These are phyloP conservation scores for Nothoprocta perdicaria DNA, from an alignment of 2,113 vertebrate species.

Conservation along the genomic window DNA sequence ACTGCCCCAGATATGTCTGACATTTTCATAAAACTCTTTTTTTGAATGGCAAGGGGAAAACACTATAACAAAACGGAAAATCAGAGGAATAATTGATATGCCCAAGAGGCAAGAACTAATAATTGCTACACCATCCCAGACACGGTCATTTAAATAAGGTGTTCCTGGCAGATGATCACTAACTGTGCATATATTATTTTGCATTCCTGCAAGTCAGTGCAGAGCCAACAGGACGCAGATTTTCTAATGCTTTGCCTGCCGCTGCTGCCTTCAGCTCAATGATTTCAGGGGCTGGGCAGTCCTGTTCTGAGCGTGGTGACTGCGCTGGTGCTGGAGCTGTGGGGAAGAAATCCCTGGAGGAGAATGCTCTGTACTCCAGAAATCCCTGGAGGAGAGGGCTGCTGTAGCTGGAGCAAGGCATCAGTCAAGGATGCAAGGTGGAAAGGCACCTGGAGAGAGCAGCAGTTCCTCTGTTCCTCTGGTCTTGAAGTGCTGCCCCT, in stretches of 20 bases:
- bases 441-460: not conserved
- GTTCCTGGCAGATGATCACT: not conserved
- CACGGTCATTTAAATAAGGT: not conserved
- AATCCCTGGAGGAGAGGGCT: not conserved
- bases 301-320: not conserved
- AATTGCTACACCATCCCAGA: rapidly evolving
- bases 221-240: not conserved
- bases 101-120: not conserved
- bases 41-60: not conserved
- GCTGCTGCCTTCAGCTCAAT: not conserved
- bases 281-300: not conserved
- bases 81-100: not conserved
- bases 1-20: not conserved
- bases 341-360: not conserved
- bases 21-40: not conserved
- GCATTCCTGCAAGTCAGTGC: not conserved
- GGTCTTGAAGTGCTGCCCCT: not conserved
- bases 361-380: not conserved
- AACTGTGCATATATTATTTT: not conserved
- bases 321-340: not conserved
- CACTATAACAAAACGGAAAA: not conserved
- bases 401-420: not conserved
- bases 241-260: not conserved
- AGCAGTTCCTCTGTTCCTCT: not conserved
- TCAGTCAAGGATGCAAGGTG: not conserved